Base-by-base conservation (phyloP, 2,113 vertebrate genomes). In the Uria aalge region DNA sequence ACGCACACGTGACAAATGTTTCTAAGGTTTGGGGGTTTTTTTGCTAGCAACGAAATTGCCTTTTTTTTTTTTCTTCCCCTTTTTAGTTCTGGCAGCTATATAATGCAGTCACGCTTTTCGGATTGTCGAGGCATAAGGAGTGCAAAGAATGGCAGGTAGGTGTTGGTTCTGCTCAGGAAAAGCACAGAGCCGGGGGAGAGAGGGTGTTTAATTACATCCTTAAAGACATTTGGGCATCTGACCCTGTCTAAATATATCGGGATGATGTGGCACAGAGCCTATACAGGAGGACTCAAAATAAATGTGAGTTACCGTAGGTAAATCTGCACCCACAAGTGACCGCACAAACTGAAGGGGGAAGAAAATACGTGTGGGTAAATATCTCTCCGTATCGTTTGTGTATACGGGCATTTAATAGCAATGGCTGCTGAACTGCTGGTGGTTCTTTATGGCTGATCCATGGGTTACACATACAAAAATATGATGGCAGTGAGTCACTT, bases 91-190 rank as follows among this genome's bases (percentile, higher is more conserved):
- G 99, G 99, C 99, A 99, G 98, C 98, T 99, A 12, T 99, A 99
- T 96, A 99, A 99, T 47, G 99, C 99, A 0, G 40, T 99, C 98
- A 99, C 98, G 1, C 97, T 99, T 88, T 99, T 99, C 47, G 98
- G 98, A 85, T 97, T 99, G 97, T 99, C 99, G 10, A 97, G 98
- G 92, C 99, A 98, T 5, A 97, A 99, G 59, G 98, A 99, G 76
- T 99, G 99, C 98, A 99, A 98, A 96, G 99, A 99, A 97, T 99
- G 99, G 99, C 99, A 99, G 98, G 99, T 99, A 97, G 0, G 97
- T 95, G 85, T 50, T 94, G 94, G 90, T 82, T 94, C 84, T 79
- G 81, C 84, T 93, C 57, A 40, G 60, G 36, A 56, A 26, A 7
- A 79, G n/a, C 38, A 56, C 2, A 0, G 50, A 67, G 84, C 52